Percentiles rank a stretch among this genome's conserved stretches.
Evolutionary conservation across 2,113 vertebrate genomes (phyloP).

Genomic region (Sinocyclocheilus maitianheensis): DNA sequence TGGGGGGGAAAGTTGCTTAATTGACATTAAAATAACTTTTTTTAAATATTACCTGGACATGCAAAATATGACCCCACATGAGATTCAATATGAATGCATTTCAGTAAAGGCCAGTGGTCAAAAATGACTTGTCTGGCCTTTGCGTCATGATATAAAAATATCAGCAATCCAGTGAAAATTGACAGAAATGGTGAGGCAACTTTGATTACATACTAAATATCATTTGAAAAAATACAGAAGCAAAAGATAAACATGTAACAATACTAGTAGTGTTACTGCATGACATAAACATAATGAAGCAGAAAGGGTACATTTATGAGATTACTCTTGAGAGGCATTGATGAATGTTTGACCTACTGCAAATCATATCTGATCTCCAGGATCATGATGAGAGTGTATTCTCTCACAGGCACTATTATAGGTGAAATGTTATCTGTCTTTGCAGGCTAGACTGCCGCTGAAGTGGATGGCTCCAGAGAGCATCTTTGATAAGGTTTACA

Average conservation of each 20-base stretch:
- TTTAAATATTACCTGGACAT: neutral
- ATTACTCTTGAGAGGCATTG: neutral
- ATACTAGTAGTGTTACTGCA: neutral
- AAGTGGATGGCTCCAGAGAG: conserved; percentile 94
- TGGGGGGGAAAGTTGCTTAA: too few relatives aligned
- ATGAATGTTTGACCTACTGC: neutral
- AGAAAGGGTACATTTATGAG: neutral
- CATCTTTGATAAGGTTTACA: conserved; percentile 98
- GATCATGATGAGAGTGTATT: neutral
- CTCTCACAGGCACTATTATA: neutral
- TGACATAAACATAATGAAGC: neutral
- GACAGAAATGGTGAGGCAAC: too few relatives aligned
- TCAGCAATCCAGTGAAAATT: neutral
- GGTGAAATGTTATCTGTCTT: neutral
- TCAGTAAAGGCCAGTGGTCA: neutral
- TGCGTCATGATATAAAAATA: neutral
- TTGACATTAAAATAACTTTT: too few relatives aligned
- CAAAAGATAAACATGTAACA: neutral
- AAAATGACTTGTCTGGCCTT: neutral
- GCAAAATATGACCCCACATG: neutral
- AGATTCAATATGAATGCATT: neutral
- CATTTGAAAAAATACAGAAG: neutral
- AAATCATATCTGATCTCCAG: neutral
- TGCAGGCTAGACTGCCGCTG: conserved; percentile 91
- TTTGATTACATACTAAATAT: neutral